A percentile compares a stretch with the other conserved stretches of the same genome.
Conservation (phyloP, 2,113 vertebrate genomes). For the Apeltes quadracus region DNA sequence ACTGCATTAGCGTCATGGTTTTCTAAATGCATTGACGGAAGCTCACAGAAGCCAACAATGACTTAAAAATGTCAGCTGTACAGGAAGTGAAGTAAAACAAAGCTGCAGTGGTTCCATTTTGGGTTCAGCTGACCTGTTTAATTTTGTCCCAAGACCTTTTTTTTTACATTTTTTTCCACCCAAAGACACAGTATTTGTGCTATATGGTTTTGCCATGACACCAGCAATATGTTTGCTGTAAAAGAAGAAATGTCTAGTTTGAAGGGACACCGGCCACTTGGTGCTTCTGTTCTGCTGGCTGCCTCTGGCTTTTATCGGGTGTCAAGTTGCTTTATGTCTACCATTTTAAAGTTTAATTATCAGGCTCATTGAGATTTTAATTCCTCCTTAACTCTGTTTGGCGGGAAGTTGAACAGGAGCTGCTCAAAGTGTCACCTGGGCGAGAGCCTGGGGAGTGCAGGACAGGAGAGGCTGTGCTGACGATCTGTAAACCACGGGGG, state of each 20-base stretch:
- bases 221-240: conserved; percentile 1
- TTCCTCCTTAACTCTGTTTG: conserved; percentile 75
- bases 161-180: conserved; percentile 1
- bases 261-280: conserved; percentile 3
- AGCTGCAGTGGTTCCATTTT: not conserved
- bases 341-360: conserved; percentile 81
- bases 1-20: not conserved
- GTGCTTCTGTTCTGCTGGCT: conserved; percentile 41
- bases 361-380: conserved; percentile 77
- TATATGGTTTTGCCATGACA: conserved; percentile 27
- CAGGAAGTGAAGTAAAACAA: not conserved
- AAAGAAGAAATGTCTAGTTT: conserved; percentile 28
- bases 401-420: conserved; percentile 59
- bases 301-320: conserved; percentile 63
- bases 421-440: conserved; percentile 63
- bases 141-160: conserved; percentile 13
- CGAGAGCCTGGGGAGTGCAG: conserved; percentile 27
- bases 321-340: conserved; percentile 68
- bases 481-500: conserved; percentile 23
- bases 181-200: not conserved
- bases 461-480: conserved; percentile 22
- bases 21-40: conserved; percentile 1
- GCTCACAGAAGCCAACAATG: not conserved
- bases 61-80: not conserved
- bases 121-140: conserved; percentile 3